Base-by-base conservation (phyloP, 2,797 vertebrate genomes). In the Pangasius krempfi region DNA sequence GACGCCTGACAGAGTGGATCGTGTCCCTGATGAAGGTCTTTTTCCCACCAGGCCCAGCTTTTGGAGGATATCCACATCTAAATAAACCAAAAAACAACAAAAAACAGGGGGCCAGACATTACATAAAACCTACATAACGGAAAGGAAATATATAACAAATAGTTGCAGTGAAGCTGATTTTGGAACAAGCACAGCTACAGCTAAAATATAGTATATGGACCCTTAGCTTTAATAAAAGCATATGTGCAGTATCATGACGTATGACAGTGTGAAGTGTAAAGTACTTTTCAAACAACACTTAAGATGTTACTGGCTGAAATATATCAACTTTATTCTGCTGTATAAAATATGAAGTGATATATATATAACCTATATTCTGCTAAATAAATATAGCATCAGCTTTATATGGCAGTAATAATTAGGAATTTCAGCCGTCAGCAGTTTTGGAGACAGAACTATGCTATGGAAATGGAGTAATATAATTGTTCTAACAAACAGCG, bases 61-160 rank as follows among this genome's bases (percentile, higher is more conserved):
- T 93, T 98, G 97, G 92, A 99, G 97, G 93, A 99, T 95, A 72
- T 99, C 98, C 95, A 98, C 98, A 98, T 98, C 99, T 99, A 94
- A 95, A 92, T 88, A 60, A 86, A 18, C 95, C 92, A 88, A 56
- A 85, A 8, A 50, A 90, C 83, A 54, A 20, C 75, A 83, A 1
- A 44, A 54, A 50, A 54, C 8, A 81, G 52, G 22, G 25, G 10
- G 7, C 3, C 81, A 90, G 52, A 91, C 81, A 91, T 54, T 58
- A 72, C 27, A 88, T 27, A 50, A 81, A 80, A 20, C 10, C 81
- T 64, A 33, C 22, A 54, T 40, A 27, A 44, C 87, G 22, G 14
- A 66, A 84, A 84, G 44, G 33, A 64, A 85, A 85, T 50, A 58
- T 47, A 20, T n/a, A 40, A 5, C 25, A 16, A 52, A 44, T 44